Conservation (phyloP, 1,140 invertebrate species). For the Pectinophora gossypiella region DNA sequence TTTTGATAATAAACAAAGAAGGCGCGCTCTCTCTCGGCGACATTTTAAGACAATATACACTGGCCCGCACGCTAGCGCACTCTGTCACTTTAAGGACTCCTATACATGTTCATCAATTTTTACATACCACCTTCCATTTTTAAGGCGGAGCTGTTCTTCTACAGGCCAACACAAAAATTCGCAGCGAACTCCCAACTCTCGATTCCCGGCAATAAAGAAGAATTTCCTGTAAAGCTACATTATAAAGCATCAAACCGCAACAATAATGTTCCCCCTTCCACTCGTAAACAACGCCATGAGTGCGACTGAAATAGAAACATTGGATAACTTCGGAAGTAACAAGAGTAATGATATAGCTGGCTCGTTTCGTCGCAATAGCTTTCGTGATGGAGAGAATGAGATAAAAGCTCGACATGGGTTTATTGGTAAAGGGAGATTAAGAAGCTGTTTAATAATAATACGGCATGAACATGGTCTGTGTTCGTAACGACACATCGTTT, state of each 20-base stretch:
- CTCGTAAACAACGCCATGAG: constrained; percentile 27
- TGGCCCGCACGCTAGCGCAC: constrained; percentile 68
- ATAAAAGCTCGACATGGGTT: constrained; percentile 31
- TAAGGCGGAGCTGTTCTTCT: constrained; percentile 71
- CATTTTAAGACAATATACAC: constrained; percentile 74
- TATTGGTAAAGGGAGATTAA: constrained; percentile 47
- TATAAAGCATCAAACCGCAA: constrained; percentile 43
- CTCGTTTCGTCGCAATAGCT: constrained; percentile 28
- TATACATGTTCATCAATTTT: constrained; percentile 75
- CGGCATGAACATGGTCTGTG: constrained; percentile 62
- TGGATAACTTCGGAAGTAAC: constrained; percentile 10
- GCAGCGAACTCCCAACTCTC: constrained; percentile 25
- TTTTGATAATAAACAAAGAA: constrained; percentile 72
- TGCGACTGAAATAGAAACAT: constrained; percentile 47
- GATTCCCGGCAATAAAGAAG: constrained; percentile 8
- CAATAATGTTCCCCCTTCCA: constrained; percentile 49
- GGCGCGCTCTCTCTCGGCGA: constrained; percentile 52
- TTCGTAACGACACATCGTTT: constrained; percentile 57
- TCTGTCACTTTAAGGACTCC: constrained; percentile 74
- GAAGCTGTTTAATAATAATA: constrained; percentile 69
- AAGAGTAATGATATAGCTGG: constrained; percentile 19
- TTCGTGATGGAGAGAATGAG: constrained; percentile 31
- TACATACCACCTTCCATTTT: constrained; percentile 76
- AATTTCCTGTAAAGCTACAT: constrained; percentile 8
- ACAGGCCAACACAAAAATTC: constrained; percentile 26